Evolutionary conservation across 2,113 vertebrate species (phyloP).

Genomic region (Archilochus colubris): DNA sequence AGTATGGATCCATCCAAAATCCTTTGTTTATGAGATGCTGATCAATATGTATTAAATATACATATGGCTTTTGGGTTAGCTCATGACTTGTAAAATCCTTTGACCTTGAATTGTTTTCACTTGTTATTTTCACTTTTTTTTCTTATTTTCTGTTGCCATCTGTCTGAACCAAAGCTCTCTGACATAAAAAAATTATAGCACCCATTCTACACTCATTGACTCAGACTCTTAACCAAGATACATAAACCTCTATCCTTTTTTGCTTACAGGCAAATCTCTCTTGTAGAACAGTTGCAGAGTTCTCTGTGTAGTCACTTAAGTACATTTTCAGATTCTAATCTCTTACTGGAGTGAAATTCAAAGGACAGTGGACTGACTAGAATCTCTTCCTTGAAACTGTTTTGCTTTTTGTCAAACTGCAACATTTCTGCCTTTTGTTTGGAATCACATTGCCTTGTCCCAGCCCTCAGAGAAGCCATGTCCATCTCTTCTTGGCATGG

Average conservation of each 20-base stretch:
- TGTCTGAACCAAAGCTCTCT: neutral
- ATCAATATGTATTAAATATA: conserved; percentile 28
- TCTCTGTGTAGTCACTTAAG: neutral
- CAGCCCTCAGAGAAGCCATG: neutral
- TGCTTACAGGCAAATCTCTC: neutral
- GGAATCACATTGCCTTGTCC: neutral
- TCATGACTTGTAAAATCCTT: conserved; percentile 12
- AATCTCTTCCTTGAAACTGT: neutral
- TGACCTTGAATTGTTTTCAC: conserved; percentile 17
- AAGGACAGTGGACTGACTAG: neutral
- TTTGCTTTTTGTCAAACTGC: neutral
- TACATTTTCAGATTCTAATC: neutral
- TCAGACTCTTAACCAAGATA: neutral
- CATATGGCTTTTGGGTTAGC: neutral
- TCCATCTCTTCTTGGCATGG: neutral
- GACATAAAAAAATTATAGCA: neutral
- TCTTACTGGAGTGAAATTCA: neutral
- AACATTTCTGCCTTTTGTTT: neutral
- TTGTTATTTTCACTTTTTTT: neutral
- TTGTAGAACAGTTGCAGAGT: neutral
- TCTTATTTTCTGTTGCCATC: neutral
- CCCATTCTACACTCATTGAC: neutral
- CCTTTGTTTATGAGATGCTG: conserved; percentile 21
- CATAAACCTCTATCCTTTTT: neutral
- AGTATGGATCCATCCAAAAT: conserved; percentile 36